Base-by-base conservation (phyloP, 64 coral and sea anemone species). In the Porites lutea region DNA sequence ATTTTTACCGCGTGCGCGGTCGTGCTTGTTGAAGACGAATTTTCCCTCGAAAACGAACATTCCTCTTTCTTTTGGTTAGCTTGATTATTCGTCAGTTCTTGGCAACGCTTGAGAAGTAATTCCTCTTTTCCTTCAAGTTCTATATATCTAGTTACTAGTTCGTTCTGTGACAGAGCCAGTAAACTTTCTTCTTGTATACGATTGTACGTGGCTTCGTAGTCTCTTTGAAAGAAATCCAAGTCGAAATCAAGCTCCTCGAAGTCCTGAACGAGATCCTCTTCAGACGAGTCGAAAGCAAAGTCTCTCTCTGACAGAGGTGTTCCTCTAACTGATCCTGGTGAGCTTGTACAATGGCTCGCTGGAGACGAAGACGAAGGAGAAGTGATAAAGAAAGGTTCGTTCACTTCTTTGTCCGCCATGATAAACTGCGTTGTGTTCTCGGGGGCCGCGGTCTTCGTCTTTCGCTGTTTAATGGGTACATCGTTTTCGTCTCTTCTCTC, bases 341-440 rank as follows among this genome's bases (percentile, higher is more conserved):
- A 88, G 49, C 75, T 76, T 3, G 66, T 77, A 55, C 72, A 93
- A 69, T 75, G 74, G 48, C 91, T 93, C 6, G 71, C 51, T 52
- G 91, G 91, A 10, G 91, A 93, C 13, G 37, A 23, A 15, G 91
- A 67, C 23, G 83, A 57, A n/a, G 91, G 87, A 62, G 87, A 78
- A 59, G 83, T 89, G 5, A 95, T 79, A 68, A 91, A 72, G 47
- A 93, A 86, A 45, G 95, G 97, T 78, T 96, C 79, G 2, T 77
- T 65, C 58, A 96, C 52, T 60, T 94, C 89, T 80, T 92, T 92
- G 54, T 99, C 97, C 77, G 93, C 97, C 75, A 99, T 99, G 22
- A 99, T 79, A 71, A 99, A 99, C 69, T 99, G 97, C 18, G 97
- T 99, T 9, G 97, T 99, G 44, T 99, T 99, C 84, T 95, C 88